Percentiles rank a stretch among this genome's conserved stretches.
These are phyloP conservation scores for Andrena chrysosceles DNA, from an alignment of 2,888 invertebrate species.

Conservation along the genomic window DNA sequence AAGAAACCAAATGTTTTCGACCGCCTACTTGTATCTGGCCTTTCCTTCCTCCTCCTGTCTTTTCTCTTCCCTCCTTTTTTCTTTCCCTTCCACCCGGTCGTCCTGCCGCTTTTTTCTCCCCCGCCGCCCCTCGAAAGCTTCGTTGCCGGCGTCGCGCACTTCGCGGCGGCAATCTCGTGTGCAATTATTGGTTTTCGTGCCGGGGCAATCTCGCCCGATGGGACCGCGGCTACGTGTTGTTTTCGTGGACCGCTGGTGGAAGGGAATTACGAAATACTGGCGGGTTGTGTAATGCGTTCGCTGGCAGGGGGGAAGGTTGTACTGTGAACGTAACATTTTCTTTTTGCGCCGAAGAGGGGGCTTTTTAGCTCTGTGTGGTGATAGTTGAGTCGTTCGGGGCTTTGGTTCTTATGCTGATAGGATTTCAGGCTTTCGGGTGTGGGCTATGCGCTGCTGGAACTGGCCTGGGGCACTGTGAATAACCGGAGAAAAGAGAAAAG, in stretches of 20 bases:
- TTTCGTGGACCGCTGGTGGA: constrained; percentile 13
- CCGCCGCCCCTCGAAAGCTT: constrained; percentile 41
- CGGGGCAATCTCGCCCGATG: constrained; percentile 48
- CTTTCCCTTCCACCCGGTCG: not conserved
- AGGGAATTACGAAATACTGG: not conserved
- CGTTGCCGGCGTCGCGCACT: constrained; percentile 36
- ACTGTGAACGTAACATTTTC: not conserved
- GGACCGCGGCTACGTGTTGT: constrained; percentile 8
- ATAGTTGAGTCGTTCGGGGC: no score
- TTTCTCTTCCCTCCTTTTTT: constrained; percentile 11
- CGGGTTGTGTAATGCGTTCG: constrained; percentile 7
- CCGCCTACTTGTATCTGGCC: constrained; percentile 73
- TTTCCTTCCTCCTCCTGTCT: constrained; percentile 4
- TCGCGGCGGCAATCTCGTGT: constrained; percentile 71
- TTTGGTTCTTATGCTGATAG: no score
- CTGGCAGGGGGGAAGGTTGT: not conserved
- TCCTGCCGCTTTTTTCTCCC: constrained; percentile 11
- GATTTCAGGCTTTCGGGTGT: no score
- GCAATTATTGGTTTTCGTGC: constrained; percentile 80
- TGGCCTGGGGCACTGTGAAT: no score
- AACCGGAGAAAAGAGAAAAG: no score
- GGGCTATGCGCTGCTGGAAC: no score
- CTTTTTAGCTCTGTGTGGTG: not conserved
- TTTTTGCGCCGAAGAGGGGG: not conserved
- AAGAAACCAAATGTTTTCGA: constrained; percentile 79